Evolutionary conservation across 2,888 invertebrate species (phyloP), one percentile per base, ranked within the genome.

Genomic region (Heliconius cydno): DNA sequence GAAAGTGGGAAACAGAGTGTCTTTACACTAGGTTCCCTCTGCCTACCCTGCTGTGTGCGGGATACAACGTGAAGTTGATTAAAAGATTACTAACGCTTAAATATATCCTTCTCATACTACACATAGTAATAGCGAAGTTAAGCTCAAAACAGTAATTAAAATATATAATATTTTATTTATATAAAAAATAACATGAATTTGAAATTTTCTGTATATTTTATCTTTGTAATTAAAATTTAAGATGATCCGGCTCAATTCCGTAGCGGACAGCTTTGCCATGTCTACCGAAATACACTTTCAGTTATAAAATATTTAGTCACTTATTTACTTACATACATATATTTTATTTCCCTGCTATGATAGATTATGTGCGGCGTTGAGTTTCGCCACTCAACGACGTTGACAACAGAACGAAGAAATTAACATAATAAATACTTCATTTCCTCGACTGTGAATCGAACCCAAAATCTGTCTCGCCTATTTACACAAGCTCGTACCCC

Each of bases 241-340:
- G 73, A 73, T 73, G 34, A 73, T 73, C 73, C 73, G 73, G 73
- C n/a, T 73, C 60, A 73, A 73, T 34, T 13, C 9, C 25, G 25
- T 19, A 60, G 73, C 57, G 60, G n/a, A 38, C 60, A 60, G 73
- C n/a, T 73, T 73, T 73, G 34, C 34, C 15, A 7, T 30, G 12
- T 72, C 12, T 41, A 46, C 15, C n/a, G n/a, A 73, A 73, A 34
- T 60, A 34, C 13, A 60, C 3, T 34, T 72, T 72, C 2, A n/a
- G 34, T 34, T 60, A 60, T 4, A n/a, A 22, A 52, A 25, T 28
- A 30, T 9, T 34, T 68, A 13, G 28, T 30, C 19, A 15, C 12
- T 67, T 34, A 34, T 7, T 66, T 30, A 34, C n/a, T 63, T 63
- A 28, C 15, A 65, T 12, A 13, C 25, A 13, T 13, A 65, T 28